Base-by-base conservation (phyloP, 1,140 invertebrate species). In the Nasonia longicornis region DNA sequence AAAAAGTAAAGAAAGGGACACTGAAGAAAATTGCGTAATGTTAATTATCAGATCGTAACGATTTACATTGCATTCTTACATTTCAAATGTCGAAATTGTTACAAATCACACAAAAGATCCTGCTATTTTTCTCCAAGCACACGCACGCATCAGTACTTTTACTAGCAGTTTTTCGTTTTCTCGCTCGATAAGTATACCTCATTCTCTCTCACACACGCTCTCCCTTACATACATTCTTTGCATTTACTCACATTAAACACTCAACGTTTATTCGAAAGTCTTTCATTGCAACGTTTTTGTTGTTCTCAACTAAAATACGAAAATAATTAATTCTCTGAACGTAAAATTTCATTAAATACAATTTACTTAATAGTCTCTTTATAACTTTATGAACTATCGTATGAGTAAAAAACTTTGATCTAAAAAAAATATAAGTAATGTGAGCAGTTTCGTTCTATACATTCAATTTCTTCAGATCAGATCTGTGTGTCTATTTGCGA, bases 361-460 rank as follows among this genome's bases (percentile, higher is more conserved):
- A 48, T 48, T 48, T 20, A 58, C 1, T 58, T 16, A n/a, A n/a
- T n/a, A 58, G 16, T 58, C 16, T 58, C 16, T 75, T 69, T 74
- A 2, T 67, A 67, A 42, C 79, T 75, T 35, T 20, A 42, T 73
- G 69, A 80, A 31, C 48, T 63, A 70, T 35, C 20, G 52, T 58
- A 31, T 16, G 48, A 64, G 52, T 70, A 77, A 70, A 80, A 58
- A 52, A 29, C 4, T 77, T 81, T 77, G 80, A 81, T 64, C 74
- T 77, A 81, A 26, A 81, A 77, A 35, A 10, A 29, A 16, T 71
- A 42, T 35, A 71, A 71, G 38, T 71, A 80, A 83, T 81, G 73
- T 86, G 80, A 84, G 84, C 76, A 82, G 80, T 79, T 77, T 70
- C 22, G 29, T 31, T 69, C 42, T 81, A 58, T 76, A 38, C 79